These are phyloP conservation scores for Kryphioiulus occultus DNA, from an alignment of 2,888 invertebrate genomes.

Conservation along the genomic window DNA sequence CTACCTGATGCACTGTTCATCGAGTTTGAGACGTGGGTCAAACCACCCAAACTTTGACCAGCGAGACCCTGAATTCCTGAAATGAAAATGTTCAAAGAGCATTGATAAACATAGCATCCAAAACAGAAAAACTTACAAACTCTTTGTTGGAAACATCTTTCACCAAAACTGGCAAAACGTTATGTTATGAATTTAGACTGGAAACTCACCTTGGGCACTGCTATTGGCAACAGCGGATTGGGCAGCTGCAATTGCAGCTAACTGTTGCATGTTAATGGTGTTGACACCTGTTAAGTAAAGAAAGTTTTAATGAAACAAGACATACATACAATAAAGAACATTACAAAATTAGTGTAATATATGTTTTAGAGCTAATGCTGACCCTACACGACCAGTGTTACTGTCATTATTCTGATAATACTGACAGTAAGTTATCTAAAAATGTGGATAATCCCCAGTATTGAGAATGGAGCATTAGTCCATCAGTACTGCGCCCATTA, in stretches of 20 bases:
- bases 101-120: not conserved
- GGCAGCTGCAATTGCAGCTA: slow-evolving; percentile 60
- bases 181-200: not conserved
- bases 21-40: slow-evolving; percentile 56
- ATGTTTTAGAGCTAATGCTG: too few relatives aligned
- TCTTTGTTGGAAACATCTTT: not conserved
- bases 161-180: not conserved
- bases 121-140: not conserved
- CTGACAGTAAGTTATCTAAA: too few relatives aligned
- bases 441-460: too few relatives aligned
- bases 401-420: too few relatives aligned
- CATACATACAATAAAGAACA: not conserved
- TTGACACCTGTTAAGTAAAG: slow-evolving; percentile 58
- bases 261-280: slow-evolving; percentile 63
- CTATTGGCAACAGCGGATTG: slow-evolving; percentile 57
- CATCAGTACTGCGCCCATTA: too few relatives aligned
- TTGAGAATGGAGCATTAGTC: too few relatives aligned
- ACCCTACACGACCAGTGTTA: too few relatives aligned
- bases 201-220: slow-evolving; percentile 56
- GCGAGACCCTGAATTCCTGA: slow-evolving; percentile 60
- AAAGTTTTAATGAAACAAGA: too few relatives aligned
- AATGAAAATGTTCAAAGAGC: slow-evolving; percentile 51
- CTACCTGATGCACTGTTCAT: slow-evolving; percentile 53
- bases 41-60: slow-evolving; percentile 59
- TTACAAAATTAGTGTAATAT: slow-evolving; percentile 4